Evolutionary conservation across 2,888 invertebrate genomes (phyloP), one percentile per base, ranked within the genome.

Genomic region (Synergus itoensis): DNA sequence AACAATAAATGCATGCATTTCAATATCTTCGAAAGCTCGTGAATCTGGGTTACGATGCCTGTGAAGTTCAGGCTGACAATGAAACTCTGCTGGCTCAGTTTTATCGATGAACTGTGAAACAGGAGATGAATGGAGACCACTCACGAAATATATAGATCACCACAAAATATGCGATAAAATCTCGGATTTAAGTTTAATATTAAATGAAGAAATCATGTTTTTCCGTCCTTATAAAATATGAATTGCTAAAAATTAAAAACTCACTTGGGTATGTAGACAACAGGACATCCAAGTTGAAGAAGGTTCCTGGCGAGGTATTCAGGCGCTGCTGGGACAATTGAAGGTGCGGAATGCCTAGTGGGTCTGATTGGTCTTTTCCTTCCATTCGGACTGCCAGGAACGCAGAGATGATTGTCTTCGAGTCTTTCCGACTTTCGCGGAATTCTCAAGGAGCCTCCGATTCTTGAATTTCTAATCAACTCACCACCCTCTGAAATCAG

Each of bases 211-310:
- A 36, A 4, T 36, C 36, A 36, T 36, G 36, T 36, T 7, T 36
- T 36, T 36, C 36, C 36, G 36, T 36, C 36, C 7, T 4, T 16
- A 53, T 57, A 57, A 60, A 28, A 12, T 11, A 21, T 60, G 3
- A 60, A 28, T 9, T 18, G 11, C 0, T 8, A 18, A 65, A 67
- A 45, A 14, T 21, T 4, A 75, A 53, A 48, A 63, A 89, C 90
- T 91, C 86, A 91, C 91, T 87, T 88, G 79, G 90, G 91, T 89
- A 91, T 91, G 80, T 88, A 90, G 79, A 91, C 88, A 78, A 85
- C 87, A 73, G 91, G 90, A 86, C 90, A 91, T 88, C 91, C 91
- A 82, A 91, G 89, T 80, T 91, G 91, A 65, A 91, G 85, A 78
- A 91, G 89, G 79, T 88, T 90, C 48, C 90, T 87, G 16, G 91